phyloP scores from a whole-genome alignment of 1,140 invertebrate species.

The Amphibalanus amphitrite region DNA sequence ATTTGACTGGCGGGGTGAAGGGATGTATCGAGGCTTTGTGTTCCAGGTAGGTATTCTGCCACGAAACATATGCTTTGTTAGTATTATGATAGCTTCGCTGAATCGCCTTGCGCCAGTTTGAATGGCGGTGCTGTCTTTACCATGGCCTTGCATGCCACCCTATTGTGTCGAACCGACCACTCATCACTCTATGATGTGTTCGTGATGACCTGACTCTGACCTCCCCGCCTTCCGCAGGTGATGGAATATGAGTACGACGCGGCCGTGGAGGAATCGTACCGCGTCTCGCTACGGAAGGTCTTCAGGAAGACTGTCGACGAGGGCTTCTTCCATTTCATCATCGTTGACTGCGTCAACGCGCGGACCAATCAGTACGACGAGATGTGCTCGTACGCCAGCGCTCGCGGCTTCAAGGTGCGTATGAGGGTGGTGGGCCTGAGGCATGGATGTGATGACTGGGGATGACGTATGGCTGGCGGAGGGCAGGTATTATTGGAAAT shows the following conservation, averaged over 20 bases:
- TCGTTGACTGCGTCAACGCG: constrained; percentile 33
- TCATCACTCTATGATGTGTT: constrained; percentile 12
- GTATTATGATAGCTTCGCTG: too few species aligned
- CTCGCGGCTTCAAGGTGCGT: constrained; percentile 68
- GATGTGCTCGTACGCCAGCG: constrained; percentile 70
- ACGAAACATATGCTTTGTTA: too few species aligned
- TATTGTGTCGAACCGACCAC: too few species aligned
- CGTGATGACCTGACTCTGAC: neutral
- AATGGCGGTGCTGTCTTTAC: constrained; percentile 8
- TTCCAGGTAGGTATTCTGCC: too few species aligned
- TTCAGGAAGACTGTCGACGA: constrained; percentile 83
- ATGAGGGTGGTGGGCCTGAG: neutral
- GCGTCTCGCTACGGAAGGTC: constrained; percentile 63
- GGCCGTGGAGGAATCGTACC: constrained; percentile 60
- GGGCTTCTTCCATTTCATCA: constrained; percentile 81
- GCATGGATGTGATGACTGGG: neutral
- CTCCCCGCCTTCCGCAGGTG: constrained; percentile 34
- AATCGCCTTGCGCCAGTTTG: too few species aligned
- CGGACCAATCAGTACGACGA: constrained; percentile 48
- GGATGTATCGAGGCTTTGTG: too few species aligned
- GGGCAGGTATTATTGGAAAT: too few species aligned
- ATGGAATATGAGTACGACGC: constrained; percentile 84
- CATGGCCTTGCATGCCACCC: too few species aligned
- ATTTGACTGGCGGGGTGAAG: too few species aligned
- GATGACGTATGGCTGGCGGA: neutral